These are phyloP conservation scores for Calephelis perditalis DNA, from an alignment of 2,888 invertebrate species.

Conservation along the genomic window DNA sequence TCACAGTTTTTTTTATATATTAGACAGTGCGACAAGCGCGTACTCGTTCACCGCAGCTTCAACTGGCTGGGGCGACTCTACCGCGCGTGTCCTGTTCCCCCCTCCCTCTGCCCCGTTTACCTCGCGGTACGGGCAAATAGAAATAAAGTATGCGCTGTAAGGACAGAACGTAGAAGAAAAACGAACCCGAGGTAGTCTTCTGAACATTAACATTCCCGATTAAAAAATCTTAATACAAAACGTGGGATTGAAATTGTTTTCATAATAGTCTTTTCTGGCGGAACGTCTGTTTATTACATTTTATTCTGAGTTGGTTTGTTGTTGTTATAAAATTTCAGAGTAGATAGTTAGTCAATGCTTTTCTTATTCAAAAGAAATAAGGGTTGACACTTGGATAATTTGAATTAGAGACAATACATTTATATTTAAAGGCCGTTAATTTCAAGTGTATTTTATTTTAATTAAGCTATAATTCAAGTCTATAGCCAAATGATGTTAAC, in stretches of 20 bases:
- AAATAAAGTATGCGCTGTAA: slow-evolving; percentile 74
- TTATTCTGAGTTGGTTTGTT: no score
- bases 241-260: slow-evolving; percentile 14
- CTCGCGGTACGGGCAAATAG: slow-evolving; percentile 71
- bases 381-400: no score
- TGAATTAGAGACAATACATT: no score
- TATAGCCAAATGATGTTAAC: no score
- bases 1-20: slow-evolving; percentile 44
- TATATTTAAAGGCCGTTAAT: no score
- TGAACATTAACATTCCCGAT: slow-evolving; percentile 11
- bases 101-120: slow-evolving; percentile 52
- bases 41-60: slow-evolving; percentile 57
- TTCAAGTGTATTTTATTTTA: no score
- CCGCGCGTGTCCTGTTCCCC: slow-evolving; percentile 67
- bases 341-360: no score
- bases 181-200: slow-evolving; percentile 31
- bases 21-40: slow-evolving; percentile 44
- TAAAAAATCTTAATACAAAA: slow-evolving; percentile 14
- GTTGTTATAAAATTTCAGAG: no score
- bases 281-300: no score
- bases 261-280: background rate
- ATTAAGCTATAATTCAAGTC: no score
- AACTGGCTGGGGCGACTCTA: slow-evolving; percentile 73
- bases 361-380: no score
- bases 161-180: slow-evolving; percentile 65